A percentile compares a stretch with the other conserved stretches of the same genome.
phyloP scores from a whole-genome alignment of 2,113 vertebrate genomes.

The Corythornis madagascariensis region DNA sequence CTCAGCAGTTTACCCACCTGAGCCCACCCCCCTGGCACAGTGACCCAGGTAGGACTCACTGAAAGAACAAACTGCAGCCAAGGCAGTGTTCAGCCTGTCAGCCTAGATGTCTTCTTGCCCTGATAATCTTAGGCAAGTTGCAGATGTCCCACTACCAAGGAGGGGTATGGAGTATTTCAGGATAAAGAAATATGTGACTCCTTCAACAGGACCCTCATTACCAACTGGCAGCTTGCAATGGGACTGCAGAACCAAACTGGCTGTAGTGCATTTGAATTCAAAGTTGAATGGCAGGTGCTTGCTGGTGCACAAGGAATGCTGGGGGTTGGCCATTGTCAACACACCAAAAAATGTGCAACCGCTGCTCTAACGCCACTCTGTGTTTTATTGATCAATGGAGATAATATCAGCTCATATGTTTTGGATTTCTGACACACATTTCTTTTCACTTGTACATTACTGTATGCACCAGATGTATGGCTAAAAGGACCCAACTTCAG shows the following conservation, averaged over 20 bases:
- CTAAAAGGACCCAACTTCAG: background rate
- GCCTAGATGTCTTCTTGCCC: background rate
- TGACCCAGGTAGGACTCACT: background rate
- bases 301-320: background rate
- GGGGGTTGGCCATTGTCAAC: background rate
- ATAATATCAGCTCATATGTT: background rate
- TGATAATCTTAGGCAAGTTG: background rate
- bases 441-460: background rate
- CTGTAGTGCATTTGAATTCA: background rate
- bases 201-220: background rate
- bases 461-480: background rate
- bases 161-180: background rate
- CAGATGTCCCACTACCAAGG: background rate
- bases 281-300: background rate
- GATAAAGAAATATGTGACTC: background rate
- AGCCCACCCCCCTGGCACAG: accelerated
- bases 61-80: background rate
- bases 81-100: accelerated
- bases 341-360: background rate
- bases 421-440: background rate
- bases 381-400: background rate
- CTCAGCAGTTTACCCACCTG: background rate
- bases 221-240: accelerated
- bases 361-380: background rate
- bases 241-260: background rate